Evolutionary conservation across 2,888 invertebrate genomes (phyloP), one percentile per base, ranked within the genome.

Genomic region (Psylliodes chrysocephalus): DNA sequence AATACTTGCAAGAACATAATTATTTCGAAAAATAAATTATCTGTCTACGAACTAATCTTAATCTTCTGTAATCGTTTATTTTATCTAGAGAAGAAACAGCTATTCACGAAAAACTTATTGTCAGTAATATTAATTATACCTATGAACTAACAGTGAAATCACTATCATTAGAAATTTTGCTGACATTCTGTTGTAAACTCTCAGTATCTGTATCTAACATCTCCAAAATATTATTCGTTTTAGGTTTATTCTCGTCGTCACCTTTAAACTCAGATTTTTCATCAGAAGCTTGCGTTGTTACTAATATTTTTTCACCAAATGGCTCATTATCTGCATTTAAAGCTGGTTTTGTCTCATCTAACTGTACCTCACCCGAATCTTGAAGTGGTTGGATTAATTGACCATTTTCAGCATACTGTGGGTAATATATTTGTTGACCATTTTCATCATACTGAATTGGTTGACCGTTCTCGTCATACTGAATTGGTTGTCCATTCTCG

Each of bases 131-230:
- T n/a, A 10, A 33, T 33, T 33, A 6, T 52, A 14, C 7, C 33
- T 56, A 56, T 7, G 25, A 18, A 49, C 80, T 82, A 69, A 82
- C 79, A 71, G 81, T 81, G 72, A 82, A 82, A 77, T 82, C 82
- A 73, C 81, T 82, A 51, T 82, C 82, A 66, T 80, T 80, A 5
- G 82, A 79, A 33, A 78, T 68, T 72, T 79, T 80, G 14, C 78
- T 77, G 2, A 77, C 77, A 69, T 78, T 79, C 47, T 77, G 75
- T 60, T 73, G 75, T n/a, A 68, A 47, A 64, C 78, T 80, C 69
- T 82, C 82, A 3, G 81, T 79, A 64, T 82, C 82, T 0, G 82
- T 82, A 64, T 82, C 82, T 44, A 82, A 70, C 70, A 82, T 75
- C 19, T 82, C 78, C 70, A 81, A 70, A 7, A 82, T 77, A 60